Percentiles rank a stretch among this genome's conserved stretches.
These are phyloP conservation scores for Sebastes paucispinis DNA, from an alignment of 2,797 vertebrate species.

Conservation along the genomic window DNA sequence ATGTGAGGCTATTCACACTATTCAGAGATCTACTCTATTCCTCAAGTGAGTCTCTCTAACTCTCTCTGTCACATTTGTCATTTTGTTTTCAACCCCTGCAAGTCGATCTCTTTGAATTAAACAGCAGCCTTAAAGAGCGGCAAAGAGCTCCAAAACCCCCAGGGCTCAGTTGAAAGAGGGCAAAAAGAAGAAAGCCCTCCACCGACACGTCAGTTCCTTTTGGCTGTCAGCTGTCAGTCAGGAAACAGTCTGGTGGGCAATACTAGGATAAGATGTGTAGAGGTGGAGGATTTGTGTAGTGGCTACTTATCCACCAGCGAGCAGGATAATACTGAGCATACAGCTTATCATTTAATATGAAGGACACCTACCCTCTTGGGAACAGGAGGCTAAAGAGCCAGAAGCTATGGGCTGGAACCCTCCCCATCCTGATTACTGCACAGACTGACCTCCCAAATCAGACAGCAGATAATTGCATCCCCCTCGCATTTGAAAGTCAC, in stretches of 20 bases:
- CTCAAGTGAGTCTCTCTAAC: background rate
- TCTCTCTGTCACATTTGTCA: background rate
- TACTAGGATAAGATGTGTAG: background rate
- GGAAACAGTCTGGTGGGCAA: background rate
- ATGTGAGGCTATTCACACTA: background rate
- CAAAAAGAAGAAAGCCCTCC: background rate
- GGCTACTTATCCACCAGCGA: background rate
- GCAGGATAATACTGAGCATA: background rate
- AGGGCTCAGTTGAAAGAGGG: background rate
- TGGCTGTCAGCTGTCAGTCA: slow-evolving; percentile 19
- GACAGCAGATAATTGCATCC: slow-evolving; percentile 62
- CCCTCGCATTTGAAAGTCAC: slow-evolving; percentile 51
- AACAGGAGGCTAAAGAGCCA: slow-evolving; percentile 16
- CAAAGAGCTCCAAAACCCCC: background rate
- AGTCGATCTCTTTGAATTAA: slow-evolving; percentile 21
- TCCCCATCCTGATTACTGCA: slow-evolving; percentile 21
- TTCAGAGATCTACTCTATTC: background rate
- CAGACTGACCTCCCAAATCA: slow-evolving; percentile 47
- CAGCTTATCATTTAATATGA: slow-evolving; percentile 30
- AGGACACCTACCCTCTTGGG: slow-evolving; percentile 18
- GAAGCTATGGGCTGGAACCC: slow-evolving; percentile 5
- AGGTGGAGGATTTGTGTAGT: background rate
- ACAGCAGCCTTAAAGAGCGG: background rate
- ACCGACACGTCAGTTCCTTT: background rate
- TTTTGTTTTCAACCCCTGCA: slow-evolving; percentile 5